Percentiles rank a stretch among this genome's conserved stretches.
Evolutionary conservation across 2,888 invertebrate species (phyloP).

Genomic region (Tortricodes alternella): DNA sequence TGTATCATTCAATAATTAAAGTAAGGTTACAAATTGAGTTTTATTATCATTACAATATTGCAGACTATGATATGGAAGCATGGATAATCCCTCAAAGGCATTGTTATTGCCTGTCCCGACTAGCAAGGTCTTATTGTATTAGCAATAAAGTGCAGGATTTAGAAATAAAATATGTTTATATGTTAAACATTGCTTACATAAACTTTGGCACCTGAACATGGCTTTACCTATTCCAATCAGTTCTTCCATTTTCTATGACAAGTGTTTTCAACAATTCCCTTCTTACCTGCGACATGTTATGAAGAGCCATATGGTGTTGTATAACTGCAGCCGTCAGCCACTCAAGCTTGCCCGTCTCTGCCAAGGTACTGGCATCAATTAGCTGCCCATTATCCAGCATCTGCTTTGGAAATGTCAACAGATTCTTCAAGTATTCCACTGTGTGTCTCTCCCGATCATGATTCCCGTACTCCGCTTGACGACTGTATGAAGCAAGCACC

Average conservation of each 20-base stretch:
- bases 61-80: too few species aligned
- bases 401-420: constrained; percentile 96
- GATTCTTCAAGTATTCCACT: constrained; percentile 94
- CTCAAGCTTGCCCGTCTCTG: constrained; percentile 88
- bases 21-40: too few species aligned
- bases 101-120: too few species aligned
- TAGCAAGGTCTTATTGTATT: too few species aligned
- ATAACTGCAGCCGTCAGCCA: constrained; percentile 90
- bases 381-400: constrained; percentile 75
- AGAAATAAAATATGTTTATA: too few species aligned
- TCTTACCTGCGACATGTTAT: constrained; percentile 87
- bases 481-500: constrained; percentile 94
- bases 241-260: neutral
- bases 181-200: too few species aligned
- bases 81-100: too few species aligned
- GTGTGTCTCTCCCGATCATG: constrained; percentile 93
- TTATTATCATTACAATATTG: too few species aligned
- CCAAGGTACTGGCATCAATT: constrained; percentile 75
- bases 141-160: too few species aligned
- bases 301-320: constrained; percentile 87
- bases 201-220: too few species aligned
- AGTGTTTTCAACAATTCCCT: neutral
- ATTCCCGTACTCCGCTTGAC: constrained; percentile 98
- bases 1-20: too few species aligned
- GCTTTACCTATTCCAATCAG: too few species aligned